phyloP scores from a whole-genome alignment of 2,113 vertebrate species.

The Corythornis madagascariensis region DNA sequence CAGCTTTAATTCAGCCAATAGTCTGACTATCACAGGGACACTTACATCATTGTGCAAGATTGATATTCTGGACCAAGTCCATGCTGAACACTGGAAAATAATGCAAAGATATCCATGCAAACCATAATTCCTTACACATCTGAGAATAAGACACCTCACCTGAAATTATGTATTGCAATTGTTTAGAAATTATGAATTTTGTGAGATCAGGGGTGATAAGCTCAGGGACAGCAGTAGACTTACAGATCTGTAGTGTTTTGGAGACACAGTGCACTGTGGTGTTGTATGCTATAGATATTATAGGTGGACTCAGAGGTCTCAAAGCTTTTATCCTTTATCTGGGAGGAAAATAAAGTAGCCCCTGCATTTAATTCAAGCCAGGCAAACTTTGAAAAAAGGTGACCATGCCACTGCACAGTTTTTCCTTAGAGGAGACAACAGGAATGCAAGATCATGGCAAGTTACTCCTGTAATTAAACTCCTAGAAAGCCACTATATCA shows the following conservation, averaged over 20 bases:
- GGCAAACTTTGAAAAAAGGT: neutral
- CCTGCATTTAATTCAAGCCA: neutral
- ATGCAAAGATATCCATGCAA: neutral
- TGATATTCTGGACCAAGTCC: neutral
- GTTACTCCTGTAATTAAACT: neutral
- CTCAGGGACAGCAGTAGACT: neutral
- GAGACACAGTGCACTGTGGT: neutral
- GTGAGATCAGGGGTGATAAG: neutral
- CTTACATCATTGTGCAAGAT: neutral
- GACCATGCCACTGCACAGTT: rapidly evolving
- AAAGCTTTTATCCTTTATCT: neutral
- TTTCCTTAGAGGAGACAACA: neutral
- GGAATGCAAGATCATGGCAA: neutral
- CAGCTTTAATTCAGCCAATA: neutral
- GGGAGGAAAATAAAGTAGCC: neutral
- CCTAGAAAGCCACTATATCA: neutral
- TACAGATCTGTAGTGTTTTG: neutral
- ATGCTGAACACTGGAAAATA: neutral
- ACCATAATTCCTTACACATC: neutral
- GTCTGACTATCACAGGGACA: neutral
- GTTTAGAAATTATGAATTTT: neutral
- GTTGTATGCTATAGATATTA: neutral
- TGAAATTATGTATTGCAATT: neutral
- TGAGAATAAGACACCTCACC: neutral
- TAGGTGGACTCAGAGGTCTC: neutral